Evolutionary conservation across 1,140 invertebrate species (phyloP), one percentile per base, ranked within the genome.

Genomic region (Heliconius nattereri): DNA sequence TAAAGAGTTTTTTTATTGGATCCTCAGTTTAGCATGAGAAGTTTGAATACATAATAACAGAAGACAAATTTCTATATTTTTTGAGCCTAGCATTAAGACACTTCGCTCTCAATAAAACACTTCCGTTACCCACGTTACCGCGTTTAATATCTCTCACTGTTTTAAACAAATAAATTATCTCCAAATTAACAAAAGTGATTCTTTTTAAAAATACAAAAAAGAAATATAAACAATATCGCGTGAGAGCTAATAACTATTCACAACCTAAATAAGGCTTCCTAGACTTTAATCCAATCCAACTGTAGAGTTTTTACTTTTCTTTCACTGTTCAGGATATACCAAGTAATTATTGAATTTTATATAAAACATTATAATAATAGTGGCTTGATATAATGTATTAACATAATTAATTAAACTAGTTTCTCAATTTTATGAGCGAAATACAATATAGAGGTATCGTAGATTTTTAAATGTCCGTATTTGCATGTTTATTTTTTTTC

Each of bases 261-360:
- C 80, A 81, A 81, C 80, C 80, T 78, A 81, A 81, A 81, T 81
- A 78, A 35, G 78, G 78, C 78, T 79, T 83, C 78, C 66, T 60
- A 60, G 32, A 57, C 74, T 76, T 78, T 83, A 80, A 83, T 83
- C 78, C 81, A 80, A 83, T 83, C 79, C 75, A 76, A 76, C 75
- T 73, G 71, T 75, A 35, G 54, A 76, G 35, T 80, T 52, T 71
- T 80, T 76, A 49, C 75, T 45, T 76, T 80, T 75, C 73, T 70
- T 66, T 71, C 60, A 29, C 3, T 66, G 13, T 66, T 66, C n/a
- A 11, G 26, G 60, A 66, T 66, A 66, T 29, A 66, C 60, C 49
- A 52, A 52, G 16, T 20, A 52, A 52, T 20, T 52, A 52, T 26
- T 8, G 3, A 20, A 7, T 8, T 6, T 7, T 26, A 13, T 66